Evolutionary conservation across 1,140 invertebrate genomes (phyloP).

Genomic region (Lethocerus indicus): DNA sequence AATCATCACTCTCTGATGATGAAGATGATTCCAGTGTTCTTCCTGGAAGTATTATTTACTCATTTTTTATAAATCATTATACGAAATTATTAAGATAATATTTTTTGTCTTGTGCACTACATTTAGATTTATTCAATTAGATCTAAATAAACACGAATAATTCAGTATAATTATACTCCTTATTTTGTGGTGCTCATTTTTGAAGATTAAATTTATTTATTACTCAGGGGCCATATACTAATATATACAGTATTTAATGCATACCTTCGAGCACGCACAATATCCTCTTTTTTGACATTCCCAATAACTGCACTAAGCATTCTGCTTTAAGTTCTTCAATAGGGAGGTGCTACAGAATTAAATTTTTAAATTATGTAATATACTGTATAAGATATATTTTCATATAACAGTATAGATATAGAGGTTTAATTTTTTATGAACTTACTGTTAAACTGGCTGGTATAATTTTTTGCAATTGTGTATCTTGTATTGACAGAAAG

Average conservation of each 20-base stretch:
- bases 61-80: no score
- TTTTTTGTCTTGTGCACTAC: no score
- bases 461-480: background rate
- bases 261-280: constrained; percentile 19
- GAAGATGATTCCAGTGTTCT: no score
- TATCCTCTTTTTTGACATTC: constrained; percentile 21
- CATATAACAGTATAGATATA: no score
- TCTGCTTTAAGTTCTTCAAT: constrained; percentile 20
- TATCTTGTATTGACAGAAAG: background rate
- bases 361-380: no score
- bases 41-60: no score
- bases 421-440: no score
- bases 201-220: background rate
- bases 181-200: background rate
- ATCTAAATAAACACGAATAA: background rate
- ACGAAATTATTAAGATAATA: no score
- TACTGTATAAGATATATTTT: no score
- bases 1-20: no score
- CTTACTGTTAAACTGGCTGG: background rate
- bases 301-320: constrained; percentile 21
- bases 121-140: background rate
- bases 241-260: no score
- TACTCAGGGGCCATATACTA: background rate
- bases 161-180: no score
- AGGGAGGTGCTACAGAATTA: constrained; percentile 14